Conservation (phyloP, 2,888 invertebrate genomes). For the Dichetophora obliterata region DNA sequence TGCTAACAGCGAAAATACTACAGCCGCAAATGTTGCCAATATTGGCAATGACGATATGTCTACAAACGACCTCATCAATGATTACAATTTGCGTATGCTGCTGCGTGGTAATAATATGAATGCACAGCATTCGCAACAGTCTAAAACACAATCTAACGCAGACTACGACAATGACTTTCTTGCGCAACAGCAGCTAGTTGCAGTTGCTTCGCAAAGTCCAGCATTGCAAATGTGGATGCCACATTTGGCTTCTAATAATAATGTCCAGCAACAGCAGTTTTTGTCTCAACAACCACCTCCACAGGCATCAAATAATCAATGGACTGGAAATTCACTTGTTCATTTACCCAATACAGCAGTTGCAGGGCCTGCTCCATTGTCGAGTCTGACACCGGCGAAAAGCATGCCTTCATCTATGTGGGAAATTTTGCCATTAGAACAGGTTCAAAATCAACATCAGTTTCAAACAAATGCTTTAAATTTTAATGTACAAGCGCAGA, state of each 20-base stretch:
- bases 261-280: conserved; percentile 44
- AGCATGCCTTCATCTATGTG: conserved; percentile 55
- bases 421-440: conserved; percentile 55
- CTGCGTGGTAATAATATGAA: conserved; percentile 51
- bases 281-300: conserved; percentile 21
- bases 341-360: conserved; percentile 44
- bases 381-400: conserved; percentile 35
- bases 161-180: conserved; percentile 52
- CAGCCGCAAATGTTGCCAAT: background rate
- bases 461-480: conserved; percentile 42
- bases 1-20: background rate
- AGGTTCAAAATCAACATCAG: conserved; percentile 54
- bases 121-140: background rate
- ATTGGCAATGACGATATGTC: conserved; percentile 46
- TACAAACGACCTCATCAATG: conserved; percentile 58
- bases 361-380: conserved; percentile 10
- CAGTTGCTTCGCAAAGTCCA: conserved; percentile 50
- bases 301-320: conserved; percentile 44
- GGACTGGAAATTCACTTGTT: conserved; percentile 45
- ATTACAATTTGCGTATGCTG: conserved; percentile 62
- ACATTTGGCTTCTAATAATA: conserved; percentile 42
- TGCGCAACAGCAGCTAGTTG: conserved; percentile 55
- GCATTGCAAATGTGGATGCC: conserved; percentile 61
- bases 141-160: background rate
- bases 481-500: conserved; percentile 10